Evolutionary conservation across 2,888 invertebrate genomes (phyloP).

Genomic region (Julus scanicus): DNA sequence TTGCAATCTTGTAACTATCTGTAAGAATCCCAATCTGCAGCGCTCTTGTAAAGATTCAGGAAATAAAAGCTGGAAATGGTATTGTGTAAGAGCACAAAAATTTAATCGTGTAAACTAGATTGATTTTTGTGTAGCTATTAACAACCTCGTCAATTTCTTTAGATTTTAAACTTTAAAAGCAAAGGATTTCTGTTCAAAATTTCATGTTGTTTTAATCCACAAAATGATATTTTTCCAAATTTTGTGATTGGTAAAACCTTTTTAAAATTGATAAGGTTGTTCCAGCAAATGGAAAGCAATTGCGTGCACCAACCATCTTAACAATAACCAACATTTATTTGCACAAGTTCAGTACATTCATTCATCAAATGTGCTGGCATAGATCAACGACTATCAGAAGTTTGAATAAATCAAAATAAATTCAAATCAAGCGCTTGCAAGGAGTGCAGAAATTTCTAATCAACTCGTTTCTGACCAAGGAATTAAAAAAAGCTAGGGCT

Average conservation of each 20-base stretch:
- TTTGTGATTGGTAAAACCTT: not conserved
- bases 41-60: not conserved
- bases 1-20: not conserved
- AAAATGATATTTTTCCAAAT: not conserved
- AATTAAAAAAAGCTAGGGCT: not conserved
- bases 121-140: not conserved
- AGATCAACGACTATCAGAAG: slow-evolving; percentile 29
- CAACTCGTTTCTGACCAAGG: not conserved
- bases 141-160: slow-evolving; percentile 2
- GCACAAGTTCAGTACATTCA: slow-evolving; percentile 51
- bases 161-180: too few relatives aligned
- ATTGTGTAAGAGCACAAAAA: not conserved
- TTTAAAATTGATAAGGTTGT: slow-evolving; percentile 16
- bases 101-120: not conserved
- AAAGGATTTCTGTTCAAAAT: not conserved
- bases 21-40: not conserved
- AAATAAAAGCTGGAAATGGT: not conserved
- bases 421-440: slow-evolving; percentile 34
- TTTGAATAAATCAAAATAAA: slow-evolving; percentile 31
- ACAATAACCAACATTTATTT: slow-evolving; percentile 55
- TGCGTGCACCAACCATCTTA: slow-evolving; percentile 52
- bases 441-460: slow-evolving; percentile 31
- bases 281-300: slow-evolving; percentile 55
- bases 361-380: slow-evolving; percentile 41
- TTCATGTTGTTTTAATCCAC: not conserved